Conservation (phyloP, 1,140 invertebrate genomes). For the Hylaeus anthracinus region DNA sequence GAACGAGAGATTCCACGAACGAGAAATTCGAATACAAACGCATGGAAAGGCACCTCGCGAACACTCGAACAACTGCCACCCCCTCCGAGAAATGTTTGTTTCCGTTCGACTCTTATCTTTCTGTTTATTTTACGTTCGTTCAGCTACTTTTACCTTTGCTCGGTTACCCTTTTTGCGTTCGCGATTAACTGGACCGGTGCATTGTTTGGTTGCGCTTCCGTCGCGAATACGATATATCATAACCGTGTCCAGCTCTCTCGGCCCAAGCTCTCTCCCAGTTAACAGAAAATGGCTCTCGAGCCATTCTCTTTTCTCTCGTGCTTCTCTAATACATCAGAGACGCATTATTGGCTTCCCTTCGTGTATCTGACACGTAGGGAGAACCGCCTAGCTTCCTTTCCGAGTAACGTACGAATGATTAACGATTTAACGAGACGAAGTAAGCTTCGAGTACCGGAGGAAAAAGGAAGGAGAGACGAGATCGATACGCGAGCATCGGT, state of each 20-base stretch:
- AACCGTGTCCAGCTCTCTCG: conserved; percentile 42
- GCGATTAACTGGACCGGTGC: neutral
- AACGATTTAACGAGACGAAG: neutral
- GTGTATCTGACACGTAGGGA: neutral
- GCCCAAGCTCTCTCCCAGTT: conserved; percentile 56
- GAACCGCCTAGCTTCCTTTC: neutral
- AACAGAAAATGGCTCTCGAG: conserved; percentile 16
- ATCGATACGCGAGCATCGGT: conserved; percentile 6
- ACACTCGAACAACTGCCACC: neutral
- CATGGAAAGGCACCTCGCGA: conserved; percentile 23
- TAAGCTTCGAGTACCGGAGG: neutral
- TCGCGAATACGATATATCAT: conserved; percentile 37
- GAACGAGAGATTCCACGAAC: neutral
- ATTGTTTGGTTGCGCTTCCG: conserved; percentile 42
- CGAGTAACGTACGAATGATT: too few species aligned
- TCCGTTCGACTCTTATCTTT: conserved; percentile 25
- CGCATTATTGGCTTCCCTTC: conserved; percentile 37
- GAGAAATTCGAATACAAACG: neutral
- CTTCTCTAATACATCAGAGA: conserved; percentile 22
- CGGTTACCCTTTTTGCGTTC: neutral
- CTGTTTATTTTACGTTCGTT: conserved; percentile 32
- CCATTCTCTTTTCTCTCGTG: conserved; percentile 53
- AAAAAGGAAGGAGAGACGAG: neutral
- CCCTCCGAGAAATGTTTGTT: neutral
- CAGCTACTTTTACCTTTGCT: neutral